These are phyloP conservation scores for Periophthalmus magnuspinnatus DNA, from an alignment of 2,797 vertebrate species.

Conservation along the genomic window DNA sequence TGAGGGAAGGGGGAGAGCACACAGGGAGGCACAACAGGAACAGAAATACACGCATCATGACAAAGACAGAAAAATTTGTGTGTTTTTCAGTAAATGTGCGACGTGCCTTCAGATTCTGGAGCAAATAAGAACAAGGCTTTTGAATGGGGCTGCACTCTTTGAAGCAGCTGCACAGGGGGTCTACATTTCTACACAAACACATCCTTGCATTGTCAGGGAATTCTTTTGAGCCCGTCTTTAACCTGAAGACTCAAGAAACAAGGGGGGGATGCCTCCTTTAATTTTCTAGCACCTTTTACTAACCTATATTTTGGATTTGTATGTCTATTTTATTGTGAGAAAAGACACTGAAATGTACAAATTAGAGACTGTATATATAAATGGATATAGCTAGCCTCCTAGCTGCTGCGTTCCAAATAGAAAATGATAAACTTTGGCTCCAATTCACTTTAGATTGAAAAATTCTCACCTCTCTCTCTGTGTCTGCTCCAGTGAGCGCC, in stretches of 20 bases:
- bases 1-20: too few relatives aligned
- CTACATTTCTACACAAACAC: constrained; percentile 21
- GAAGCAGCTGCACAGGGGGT: constrained; percentile 44
- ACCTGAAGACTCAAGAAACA: constrained; percentile 25
- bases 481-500: too few relatives aligned
- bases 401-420: too few relatives aligned
- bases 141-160: constrained; percentile 37
- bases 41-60: too few relatives aligned
- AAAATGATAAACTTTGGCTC: too few relatives aligned
- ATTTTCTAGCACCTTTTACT: constrained; percentile 14
- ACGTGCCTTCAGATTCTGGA: constrained; percentile 32
- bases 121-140: constrained; percentile 40
- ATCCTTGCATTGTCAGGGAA: constrained; percentile 49
- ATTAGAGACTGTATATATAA: too few relatives aligned
- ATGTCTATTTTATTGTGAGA: background rate
- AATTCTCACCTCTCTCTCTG: too few relatives aligned
- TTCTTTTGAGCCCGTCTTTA: constrained; percentile 44
- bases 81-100: constrained; percentile 45
- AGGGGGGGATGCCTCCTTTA: constrained; percentile 9
- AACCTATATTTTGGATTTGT: constrained; percentile 21
- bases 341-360: background rate
- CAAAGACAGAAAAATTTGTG: background rate
- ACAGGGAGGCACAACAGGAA: too few relatives aligned
- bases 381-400: too few relatives aligned
- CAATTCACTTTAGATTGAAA: too few relatives aligned